Percentiles rank a stretch among this genome's conserved stretches.
phyloP scores from a whole-genome alignment of 1,140 invertebrate species.

The Pseudomyrmex cubaensis region DNA sequence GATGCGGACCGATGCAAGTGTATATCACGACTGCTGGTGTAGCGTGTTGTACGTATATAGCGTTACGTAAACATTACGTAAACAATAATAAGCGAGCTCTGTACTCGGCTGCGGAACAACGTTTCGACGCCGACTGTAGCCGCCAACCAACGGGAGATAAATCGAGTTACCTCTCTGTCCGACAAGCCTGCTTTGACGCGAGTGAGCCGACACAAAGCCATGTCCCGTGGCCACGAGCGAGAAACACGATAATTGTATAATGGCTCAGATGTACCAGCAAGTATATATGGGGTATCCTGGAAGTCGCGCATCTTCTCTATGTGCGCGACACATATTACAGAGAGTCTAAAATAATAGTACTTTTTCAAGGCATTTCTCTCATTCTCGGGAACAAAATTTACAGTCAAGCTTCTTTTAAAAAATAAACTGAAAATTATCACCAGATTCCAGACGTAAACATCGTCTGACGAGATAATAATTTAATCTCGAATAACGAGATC shows the following conservation, averaged over 20 bases:
- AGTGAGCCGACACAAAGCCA: slow-evolving; percentile 47
- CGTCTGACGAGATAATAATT: background rate
- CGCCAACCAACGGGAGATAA: slow-evolving; percentile 64
- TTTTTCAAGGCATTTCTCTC: too few species aligned
- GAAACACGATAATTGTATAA: slow-evolving; percentile 59
- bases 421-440: background rate
- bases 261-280: slow-evolving; percentile 9
- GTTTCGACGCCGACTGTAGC: slow-evolving; percentile 68
- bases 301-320: background rate
- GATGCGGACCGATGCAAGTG: slow-evolving; percentile 11
- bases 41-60: slow-evolving; percentile 28
- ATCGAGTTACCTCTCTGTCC: slow-evolving; percentile 68
- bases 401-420: too few species aligned
- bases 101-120: slow-evolving; percentile 59
- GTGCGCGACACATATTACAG: background rate
- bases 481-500: background rate
- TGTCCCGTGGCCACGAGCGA: slow-evolving; percentile 42
- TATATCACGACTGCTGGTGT: background rate
- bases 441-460: too few species aligned
- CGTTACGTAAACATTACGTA: slow-evolving; percentile 83
- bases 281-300: background rate
- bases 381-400: too few species aligned
- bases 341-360: background rate
- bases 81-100: slow-evolving; percentile 81
- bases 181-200: slow-evolving; percentile 49